These are phyloP conservation scores for Glyphotaelius pellucidus DNA, from an alignment of 2,888 invertebrate genomes.

Conservation along the genomic window DNA sequence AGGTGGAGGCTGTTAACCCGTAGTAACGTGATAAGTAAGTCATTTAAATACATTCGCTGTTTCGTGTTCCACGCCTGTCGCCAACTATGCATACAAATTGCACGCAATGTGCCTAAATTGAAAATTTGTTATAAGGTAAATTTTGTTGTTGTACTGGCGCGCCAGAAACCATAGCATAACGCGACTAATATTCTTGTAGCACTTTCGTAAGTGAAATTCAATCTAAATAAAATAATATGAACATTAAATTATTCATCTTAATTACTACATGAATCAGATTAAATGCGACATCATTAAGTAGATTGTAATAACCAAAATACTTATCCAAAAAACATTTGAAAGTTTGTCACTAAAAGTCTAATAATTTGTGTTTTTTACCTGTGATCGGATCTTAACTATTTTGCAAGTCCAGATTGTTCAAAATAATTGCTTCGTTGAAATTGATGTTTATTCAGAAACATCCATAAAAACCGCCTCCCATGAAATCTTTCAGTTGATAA, in stretches of 20 bases:
- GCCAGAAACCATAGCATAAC: background rate
- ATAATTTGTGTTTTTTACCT: background rate
- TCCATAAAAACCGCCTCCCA: background rate
- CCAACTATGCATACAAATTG: constrained; percentile 49
- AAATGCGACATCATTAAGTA: too few relatives aligned
- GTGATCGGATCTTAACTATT: background rate
- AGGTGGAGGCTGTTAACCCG: constrained; percentile 48
- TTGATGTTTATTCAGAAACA: background rate
- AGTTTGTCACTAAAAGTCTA: background rate
- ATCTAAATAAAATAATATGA: background rate
- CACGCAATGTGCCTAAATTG: constrained; percentile 34
- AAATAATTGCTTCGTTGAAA: background rate
- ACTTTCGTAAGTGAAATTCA: background rate
- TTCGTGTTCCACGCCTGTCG: constrained; percentile 38
- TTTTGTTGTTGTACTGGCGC: background rate
- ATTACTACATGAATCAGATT: too few relatives aligned
- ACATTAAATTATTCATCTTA: too few relatives aligned
- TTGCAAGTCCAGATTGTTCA: background rate
- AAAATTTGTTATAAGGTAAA: constrained; percentile 10
- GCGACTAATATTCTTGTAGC: background rate
- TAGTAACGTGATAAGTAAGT: constrained; percentile 38
- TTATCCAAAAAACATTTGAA: too few relatives aligned
- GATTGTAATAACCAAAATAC: too few relatives aligned
- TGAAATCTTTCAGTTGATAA: background rate
- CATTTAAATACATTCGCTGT: constrained; percentile 48